Percentiles rank a stretch among this genome's conserved stretches.
phyloP scores from a whole-genome alignment of 30 jellyfish, hydroid and myxozoan genomes.

The Pelagia noctiluca region DNA sequence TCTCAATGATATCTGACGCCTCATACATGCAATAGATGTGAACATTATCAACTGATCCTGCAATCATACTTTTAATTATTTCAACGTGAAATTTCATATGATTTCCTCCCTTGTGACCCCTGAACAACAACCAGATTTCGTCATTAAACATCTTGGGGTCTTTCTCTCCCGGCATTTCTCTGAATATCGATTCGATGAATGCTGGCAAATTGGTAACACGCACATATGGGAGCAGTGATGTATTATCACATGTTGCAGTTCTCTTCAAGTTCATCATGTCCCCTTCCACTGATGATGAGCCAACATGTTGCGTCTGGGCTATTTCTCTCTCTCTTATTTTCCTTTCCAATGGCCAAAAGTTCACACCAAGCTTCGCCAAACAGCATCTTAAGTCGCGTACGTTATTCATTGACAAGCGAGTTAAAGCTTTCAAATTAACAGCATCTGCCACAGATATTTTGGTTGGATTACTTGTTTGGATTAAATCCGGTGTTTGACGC shows the following conservation, averaged over 20 bases:
- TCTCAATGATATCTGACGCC: slow-evolving; percentile 22
- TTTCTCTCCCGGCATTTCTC: too few species aligned
- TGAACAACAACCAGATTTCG: slow-evolving; percentile 28
- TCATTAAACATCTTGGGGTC: slow-evolving; percentile 8
- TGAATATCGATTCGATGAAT: too few species aligned
- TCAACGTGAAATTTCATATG: too few species aligned
- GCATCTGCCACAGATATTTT: slow-evolving; percentile 44
- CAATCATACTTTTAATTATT: too few species aligned
- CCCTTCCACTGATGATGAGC: background rate
- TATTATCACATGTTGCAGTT: too few species aligned
- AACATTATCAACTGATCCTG: slow-evolving; percentile 25
- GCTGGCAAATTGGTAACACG: background rate
- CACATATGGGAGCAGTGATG: background rate
- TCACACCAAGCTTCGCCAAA: background rate
- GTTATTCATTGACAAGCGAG: background rate
- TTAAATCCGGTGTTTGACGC: background rate
- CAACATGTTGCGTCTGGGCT: background rate
- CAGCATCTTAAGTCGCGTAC: slow-evolving; percentile 15
- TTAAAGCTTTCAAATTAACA: slow-evolving; percentile 5
- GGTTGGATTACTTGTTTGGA: background rate
- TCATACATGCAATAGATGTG: slow-evolving; percentile 37
- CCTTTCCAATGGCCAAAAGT: slow-evolving; percentile 26
- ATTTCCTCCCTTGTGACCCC: slow-evolving; percentile 43
- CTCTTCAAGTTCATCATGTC: too few species aligned
- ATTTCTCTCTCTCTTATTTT: slow-evolving; percentile 7